Evolutionary conservation across 2,888 invertebrate species (phyloP).

Genomic region (Trichogramma evanescens): DNA sequence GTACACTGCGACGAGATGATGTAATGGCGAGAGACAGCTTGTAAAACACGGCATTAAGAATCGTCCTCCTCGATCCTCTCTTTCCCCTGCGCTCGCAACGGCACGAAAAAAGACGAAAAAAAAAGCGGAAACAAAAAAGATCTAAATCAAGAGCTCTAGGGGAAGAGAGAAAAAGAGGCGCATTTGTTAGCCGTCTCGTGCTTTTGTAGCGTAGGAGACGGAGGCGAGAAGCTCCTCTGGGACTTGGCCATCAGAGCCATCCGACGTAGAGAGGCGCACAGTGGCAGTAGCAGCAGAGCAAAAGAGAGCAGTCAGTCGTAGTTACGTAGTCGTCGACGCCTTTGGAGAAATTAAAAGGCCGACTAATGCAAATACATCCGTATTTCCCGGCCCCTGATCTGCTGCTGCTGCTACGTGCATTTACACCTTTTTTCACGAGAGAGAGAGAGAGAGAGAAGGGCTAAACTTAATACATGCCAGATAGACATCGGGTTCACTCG

Average conservation of each 20-base stretch:
- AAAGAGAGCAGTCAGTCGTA: conserved; percentile 28
- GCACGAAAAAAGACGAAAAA: neutral
- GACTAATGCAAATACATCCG: conserved; percentile 46
- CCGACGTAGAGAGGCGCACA: neutral
- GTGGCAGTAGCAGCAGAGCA: neutral
- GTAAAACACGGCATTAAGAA: neutral
- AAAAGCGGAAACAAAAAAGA: neutral
- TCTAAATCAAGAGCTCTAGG: neutral
- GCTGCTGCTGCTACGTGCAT: too few species aligned
- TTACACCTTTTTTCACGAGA: neutral
- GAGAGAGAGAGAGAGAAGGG: neutral
- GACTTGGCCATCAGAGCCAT: too few species aligned
- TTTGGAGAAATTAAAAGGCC: conserved; percentile 48
- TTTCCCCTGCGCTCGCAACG: conserved; percentile 28
- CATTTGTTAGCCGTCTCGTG: conserved; percentile 3
- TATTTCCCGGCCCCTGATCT: conserved; percentile 24
- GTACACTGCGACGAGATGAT: too few species aligned
- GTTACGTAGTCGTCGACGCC: conserved; percentile 26
- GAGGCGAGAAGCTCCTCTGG: too few species aligned
- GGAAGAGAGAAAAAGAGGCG: neutral
- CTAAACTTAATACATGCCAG: conserved; percentile 39
- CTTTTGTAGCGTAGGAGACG: too few species aligned
- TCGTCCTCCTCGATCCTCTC: neutral
- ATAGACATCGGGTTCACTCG: conserved; percentile 43
- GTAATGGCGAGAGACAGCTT: too few species aligned